Evolutionary conservation across 2,888 invertebrate species (phyloP), one percentile per base, ranked within the genome.

Genomic region (Metopia argyrocephala): DNA sequence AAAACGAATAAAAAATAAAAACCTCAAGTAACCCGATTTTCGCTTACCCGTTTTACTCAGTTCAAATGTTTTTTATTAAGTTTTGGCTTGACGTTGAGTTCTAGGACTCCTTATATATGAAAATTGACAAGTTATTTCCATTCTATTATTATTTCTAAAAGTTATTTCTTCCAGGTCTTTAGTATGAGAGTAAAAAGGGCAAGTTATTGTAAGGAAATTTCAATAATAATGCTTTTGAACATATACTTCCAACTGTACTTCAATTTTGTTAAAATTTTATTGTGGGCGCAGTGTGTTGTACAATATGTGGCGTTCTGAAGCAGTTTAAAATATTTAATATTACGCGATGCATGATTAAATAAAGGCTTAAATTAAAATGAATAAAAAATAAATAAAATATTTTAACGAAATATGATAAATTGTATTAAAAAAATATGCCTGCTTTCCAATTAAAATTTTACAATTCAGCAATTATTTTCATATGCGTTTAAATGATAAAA

Each of bases 371-470:
- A 38, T 38, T 38, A 12, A 9, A 38, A 38, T 38, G 15, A 9
- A 0, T 15, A 38, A 38, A 38, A 38, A 38, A 12, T 38, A 38
- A 38, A 38, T 38, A 15, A 38, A 38, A 38, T 38, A n/a, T n/a
- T n/a, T n/a, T n/a, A n/a, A n/a, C n/a, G 38, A 38, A 38, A 38
- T 31, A 31, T 3, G 12, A 15, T 38, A 38, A 38, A 38, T 38
- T 38, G 38, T 38, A 38, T 38, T 2, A 27, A n/a, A 21, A 21
- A 21, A 59, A 59, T 38, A 38, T 59, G 38, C 45, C 45, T 12
- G 45, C 15, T 76, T 83, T 79, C 79, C 83, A 83, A 83, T 83
- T 83, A 83, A 81, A 81, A 81, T 75, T 81, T 79, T 45, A 66
- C 74, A 79, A 79, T 21, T 79, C 83, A 76, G 79, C 81, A 68